Conservation (phyloP, 1,140 invertebrate genomes). For the Hydropsyche tenuis region DNA sequence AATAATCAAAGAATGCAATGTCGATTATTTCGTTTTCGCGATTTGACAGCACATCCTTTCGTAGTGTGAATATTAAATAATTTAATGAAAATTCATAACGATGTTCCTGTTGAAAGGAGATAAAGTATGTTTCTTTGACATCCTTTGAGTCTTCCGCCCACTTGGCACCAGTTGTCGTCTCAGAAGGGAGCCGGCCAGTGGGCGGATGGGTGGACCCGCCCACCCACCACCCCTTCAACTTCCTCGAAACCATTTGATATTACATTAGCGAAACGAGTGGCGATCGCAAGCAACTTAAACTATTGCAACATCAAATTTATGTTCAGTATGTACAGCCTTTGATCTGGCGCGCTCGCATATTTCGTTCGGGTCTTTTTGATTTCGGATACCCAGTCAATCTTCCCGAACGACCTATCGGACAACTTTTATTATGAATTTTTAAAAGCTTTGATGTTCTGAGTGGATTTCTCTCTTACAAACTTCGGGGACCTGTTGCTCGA, state of each 20-base stretch:
- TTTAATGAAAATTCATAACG: conserved; percentile 25
- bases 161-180: conserved; percentile 29
- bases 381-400: too few species aligned
- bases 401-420: neutral
- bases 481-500: conserved; percentile 5
- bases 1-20: too few species aligned
- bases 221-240: conserved; percentile 27
- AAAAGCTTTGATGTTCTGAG: conserved; percentile 13
- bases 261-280: conserved; percentile 50
- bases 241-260: conserved; percentile 44
- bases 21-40: too few species aligned
- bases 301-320: neutral
- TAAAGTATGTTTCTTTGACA: conserved; percentile 47
- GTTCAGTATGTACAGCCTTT: too few species aligned
- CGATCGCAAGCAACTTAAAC: conserved; percentile 44
- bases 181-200: neutral
- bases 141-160: conserved; percentile 44
- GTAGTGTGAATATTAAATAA: neutral
- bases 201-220: conserved; percentile 3
- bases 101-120: conserved; percentile 31
- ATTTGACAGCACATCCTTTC: too few species aligned
- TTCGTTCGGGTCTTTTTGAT: too few species aligned
- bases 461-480: neutral
- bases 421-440: conserved; percentile 8
- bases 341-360: neutral